Conservation (phyloP, 1,140 invertebrate genomes). For the Trichonephila inaurata region DNA sequence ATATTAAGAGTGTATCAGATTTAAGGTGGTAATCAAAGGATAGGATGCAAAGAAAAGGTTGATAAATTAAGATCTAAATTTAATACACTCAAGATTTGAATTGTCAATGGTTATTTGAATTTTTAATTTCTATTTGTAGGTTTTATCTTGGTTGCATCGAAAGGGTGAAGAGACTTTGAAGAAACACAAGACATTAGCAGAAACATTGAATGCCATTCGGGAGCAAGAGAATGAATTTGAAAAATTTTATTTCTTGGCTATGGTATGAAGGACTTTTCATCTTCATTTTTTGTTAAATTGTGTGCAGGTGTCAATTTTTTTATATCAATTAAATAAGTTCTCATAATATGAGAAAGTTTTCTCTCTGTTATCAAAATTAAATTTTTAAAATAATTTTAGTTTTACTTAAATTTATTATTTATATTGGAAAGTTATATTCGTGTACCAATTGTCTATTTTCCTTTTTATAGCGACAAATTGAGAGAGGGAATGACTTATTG, state of each 20-base stretch:
- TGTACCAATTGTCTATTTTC: not conserved
- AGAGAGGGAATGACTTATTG: constrained; percentile 89
- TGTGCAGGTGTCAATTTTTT: too few relatives aligned
- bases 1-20: too few relatives aligned
- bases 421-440: not conserved
- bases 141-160: constrained; percentile 87
- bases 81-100: too few relatives aligned
- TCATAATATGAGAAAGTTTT: not conserved
- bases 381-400: too few relatives aligned
- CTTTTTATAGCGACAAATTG: constrained; percentile 86
- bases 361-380: not conserved
- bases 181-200: constrained; percentile 84
- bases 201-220: constrained; percentile 85
- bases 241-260: constrained; percentile 90
- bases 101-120: too few relatives aligned
- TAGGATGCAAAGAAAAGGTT: too few relatives aligned
- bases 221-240: constrained; percentile 89
- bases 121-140: constrained; percentile 82
- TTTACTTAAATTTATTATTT: too few relatives aligned
- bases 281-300: not conserved
- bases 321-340: not conserved
- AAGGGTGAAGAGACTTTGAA: constrained; percentile 87
- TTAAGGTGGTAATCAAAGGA: too few relatives aligned
- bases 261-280: constrained; percentile 83
- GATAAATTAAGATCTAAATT: too few relatives aligned